These are phyloP conservation scores for Columba guinea DNA, from an alignment of 2,797 vertebrate genomes.

Conservation along the genomic window DNA sequence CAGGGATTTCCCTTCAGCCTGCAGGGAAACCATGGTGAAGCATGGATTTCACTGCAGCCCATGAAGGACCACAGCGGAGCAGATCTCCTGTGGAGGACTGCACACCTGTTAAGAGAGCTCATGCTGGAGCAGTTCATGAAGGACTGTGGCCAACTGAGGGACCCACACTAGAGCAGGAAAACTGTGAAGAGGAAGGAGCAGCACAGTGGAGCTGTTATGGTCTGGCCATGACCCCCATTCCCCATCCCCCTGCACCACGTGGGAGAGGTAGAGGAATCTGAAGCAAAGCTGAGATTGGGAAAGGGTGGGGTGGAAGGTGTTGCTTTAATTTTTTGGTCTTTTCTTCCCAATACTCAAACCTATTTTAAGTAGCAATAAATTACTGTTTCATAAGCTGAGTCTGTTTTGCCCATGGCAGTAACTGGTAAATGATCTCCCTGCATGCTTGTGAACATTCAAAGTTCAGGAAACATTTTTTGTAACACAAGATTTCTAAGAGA, in stretches of 20 bases:
- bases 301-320: not conserved
- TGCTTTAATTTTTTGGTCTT: not conserved
- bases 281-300: not conserved
- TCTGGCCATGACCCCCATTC: fast-evolving
- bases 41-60: not conserved
- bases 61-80: fast-evolving
- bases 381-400: not conserved
- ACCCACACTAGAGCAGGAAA: not conserved
- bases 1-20: not conserved
- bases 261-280: not conserved
- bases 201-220: not conserved
- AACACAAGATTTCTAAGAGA: not conserved
- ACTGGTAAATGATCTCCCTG: not conserved
- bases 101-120: not conserved
- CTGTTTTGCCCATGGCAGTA: not conserved
- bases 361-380: not conserved
- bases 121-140: not conserved
- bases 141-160: fast-evolving
- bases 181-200: not conserved
- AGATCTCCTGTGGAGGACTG: not conserved
- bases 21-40: not conserved
- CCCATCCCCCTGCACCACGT: fast-evolving
- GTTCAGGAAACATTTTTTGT: not conserved
- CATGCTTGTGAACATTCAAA: not conserved
- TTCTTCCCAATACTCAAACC: not conserved